A percentile compares a stretch with the other conserved stretches of the same genome.
These are phyloP conservation scores for Misgurnus anguillicaudatus DNA, from an alignment of 2,113 vertebrate species.

Conservation along the genomic window DNA sequence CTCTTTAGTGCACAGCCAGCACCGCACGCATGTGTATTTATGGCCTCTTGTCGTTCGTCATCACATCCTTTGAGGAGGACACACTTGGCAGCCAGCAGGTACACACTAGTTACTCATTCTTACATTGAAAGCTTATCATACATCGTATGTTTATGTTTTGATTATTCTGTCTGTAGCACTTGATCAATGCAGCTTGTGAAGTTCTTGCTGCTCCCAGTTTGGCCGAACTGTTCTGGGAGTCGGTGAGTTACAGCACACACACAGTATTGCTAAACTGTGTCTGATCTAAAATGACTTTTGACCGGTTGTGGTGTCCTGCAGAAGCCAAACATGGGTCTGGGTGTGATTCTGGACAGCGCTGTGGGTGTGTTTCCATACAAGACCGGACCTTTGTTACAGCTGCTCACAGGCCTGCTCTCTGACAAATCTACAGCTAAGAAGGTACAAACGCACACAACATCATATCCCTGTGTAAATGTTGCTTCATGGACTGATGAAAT, in stretches of 20 bases:
- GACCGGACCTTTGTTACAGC: slow-evolving; percentile 87
- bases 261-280: background rate
- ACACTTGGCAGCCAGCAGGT: slow-evolving; percentile 90
- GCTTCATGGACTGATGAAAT: no score
- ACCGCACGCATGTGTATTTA: slow-evolving; percentile 95
- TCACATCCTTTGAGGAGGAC: slow-evolving; percentile 91
- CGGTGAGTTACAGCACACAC: slow-evolving; percentile 73
- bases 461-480: no score
- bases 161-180: slow-evolving; percentile 69
- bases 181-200: slow-evolving; percentile 92
- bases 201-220: slow-evolving; percentile 90
- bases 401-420: slow-evolving; percentile 89
- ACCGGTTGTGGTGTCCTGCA: slow-evolving; percentile 54
- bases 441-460: slow-evolving; percentile 67
- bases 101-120: background rate
- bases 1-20: slow-evolving; percentile 86
- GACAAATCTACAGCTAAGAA: slow-evolving; percentile 95
- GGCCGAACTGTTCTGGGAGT: slow-evolving; percentile 96
- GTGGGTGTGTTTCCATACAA: slow-evolving; percentile 92
- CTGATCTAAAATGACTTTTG: background rate
- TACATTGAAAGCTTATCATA: no score
- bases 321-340: slow-evolving; percentile 91
- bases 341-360: slow-evolving; percentile 93
- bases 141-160: background rate
- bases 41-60: slow-evolving; percentile 90